Evolutionary conservation across 2,113 vertebrate species (phyloP), one percentile per base, ranked within the genome.

Genomic region (Rutilus rutilus): DNA sequence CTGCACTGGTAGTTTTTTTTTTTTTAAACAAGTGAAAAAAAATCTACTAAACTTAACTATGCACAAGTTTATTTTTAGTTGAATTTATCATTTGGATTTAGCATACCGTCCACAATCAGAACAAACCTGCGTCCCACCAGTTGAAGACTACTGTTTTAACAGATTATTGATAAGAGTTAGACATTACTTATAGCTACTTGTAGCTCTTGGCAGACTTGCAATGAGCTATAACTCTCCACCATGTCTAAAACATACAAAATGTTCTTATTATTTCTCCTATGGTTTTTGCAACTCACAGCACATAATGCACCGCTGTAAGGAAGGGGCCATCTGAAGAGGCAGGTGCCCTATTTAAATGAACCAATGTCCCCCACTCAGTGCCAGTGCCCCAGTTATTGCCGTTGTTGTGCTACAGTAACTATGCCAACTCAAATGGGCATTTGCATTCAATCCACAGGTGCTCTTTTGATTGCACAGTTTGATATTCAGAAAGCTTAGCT

Each of bases 391-490:
- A 74, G 71, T 75, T 75, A 64, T 81, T 87, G 47, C 54, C 25
- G 76, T 75, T 62, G 79, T 82, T 42, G 25, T 47, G n/a, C 47
- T 79, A 75, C 57, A 82, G 86, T 85, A 85, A 78, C 83, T 59
- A 80, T 75, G 52, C 47, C 59, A 76, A 74, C 78, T 82, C 71
- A 57, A 57, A 67, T 69, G 45, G 36, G 36, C 82, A 81, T 84
- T 78, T 78, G 59, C 60, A 84, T 87, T 85, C 82, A 59, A 81
- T 62, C 81, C 77, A 82, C 85, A 86, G 85, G 85, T 86, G 76
- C 27, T 84, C 79, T 84, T 82, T 82, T 83, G 69, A 89, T 89
- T 80, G 76, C 88, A 64, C 78, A 76, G 78, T 71, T 84, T 83
- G 71, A 73, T 81, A 47, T 73, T 78, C 39, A 25, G 45, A 73